Conservation (phyloP, 2,888 invertebrate species). For the Anthoptus insignis region DNA sequence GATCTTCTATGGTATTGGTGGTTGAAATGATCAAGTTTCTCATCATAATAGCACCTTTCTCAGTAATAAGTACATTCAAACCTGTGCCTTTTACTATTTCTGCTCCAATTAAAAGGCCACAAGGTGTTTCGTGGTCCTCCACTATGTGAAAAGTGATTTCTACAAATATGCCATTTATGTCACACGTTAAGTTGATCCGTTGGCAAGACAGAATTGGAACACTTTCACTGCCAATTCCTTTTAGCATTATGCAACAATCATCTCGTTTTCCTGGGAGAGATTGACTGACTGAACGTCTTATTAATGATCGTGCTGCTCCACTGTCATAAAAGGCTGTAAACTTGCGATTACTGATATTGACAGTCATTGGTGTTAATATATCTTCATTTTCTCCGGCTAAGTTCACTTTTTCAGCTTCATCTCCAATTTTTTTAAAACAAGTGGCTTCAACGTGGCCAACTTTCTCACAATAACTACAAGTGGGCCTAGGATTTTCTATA, state of each 20-base stretch:
- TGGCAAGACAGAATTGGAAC: conserved; percentile 1
- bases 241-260: conserved; percentile 4
- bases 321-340: conserved; percentile 10
- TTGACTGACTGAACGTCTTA: conserved; percentile 40
- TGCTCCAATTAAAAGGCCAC: conserved; percentile 29
- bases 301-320: conserved; percentile 33
- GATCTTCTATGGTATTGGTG: neutral
- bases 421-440: conserved; percentile 20
- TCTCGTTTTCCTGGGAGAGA: conserved; percentile 35
- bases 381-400: conserved; percentile 2
- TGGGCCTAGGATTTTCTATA: conserved; percentile 13
- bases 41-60: conserved; percentile 8
- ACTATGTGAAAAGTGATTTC: conserved; percentile 15
- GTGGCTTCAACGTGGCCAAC: conserved; percentile 13
- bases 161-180: conserved; percentile 15
- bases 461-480: too few species aligned
- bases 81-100: conserved; percentile 24
- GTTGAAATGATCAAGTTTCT: neutral
- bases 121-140: conserved; percentile 32
- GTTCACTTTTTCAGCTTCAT: neutral
- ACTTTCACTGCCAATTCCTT: conserved; percentile 15
- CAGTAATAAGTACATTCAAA: conserved; percentile 18
- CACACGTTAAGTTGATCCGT: conserved; percentile 2
- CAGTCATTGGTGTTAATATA: conserved; percentile 8
- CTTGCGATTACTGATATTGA: neutral